A percentile compares a stretch with the other conserved stretches of the same genome.
These are phyloP conservation scores for Hypercompe scribonia DNA, from an alignment of 2,888 invertebrate genomes.

Conservation along the genomic window DNA sequence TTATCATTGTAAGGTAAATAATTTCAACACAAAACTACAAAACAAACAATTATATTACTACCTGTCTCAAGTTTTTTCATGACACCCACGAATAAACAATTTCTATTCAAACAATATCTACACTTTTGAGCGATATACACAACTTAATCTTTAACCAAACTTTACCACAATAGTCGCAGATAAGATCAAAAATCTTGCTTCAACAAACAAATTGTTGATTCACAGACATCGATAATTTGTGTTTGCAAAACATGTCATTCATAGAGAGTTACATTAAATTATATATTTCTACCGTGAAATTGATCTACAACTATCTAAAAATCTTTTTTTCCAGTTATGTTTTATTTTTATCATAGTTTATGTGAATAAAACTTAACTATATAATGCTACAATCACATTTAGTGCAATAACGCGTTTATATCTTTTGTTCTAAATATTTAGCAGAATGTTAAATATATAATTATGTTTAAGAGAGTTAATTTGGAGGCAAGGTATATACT, in stretches of 20 bases:
- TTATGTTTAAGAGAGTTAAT: background rate
- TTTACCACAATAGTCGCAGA: conserved; percentile 72
- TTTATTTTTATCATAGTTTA: background rate
- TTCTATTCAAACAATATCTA: conserved; percentile 54
- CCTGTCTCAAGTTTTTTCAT: conserved; percentile 29
- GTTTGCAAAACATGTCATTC: conserved; percentile 84
- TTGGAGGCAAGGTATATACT: background rate
- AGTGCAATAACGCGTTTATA: conserved; percentile 46
- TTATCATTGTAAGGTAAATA: background rate
- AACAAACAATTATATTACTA: conserved; percentile 35
- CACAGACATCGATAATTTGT: conserved; percentile 67
- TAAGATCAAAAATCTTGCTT: conserved; percentile 79
- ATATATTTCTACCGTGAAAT: conserved; percentile 74
- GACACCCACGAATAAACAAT: conserved; percentile 54
- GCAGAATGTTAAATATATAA: background rate
- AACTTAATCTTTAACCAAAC: conserved; percentile 67
- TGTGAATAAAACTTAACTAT: background rate
- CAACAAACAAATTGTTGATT: conserved; percentile 78
- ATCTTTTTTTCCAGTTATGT: conserved; percentile 14
- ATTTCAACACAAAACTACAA: background rate
- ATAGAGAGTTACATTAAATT: conserved; percentile 64
- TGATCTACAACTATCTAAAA: conserved; percentile 67
- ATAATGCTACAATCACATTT: conserved; percentile 58
- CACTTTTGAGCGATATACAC: conserved; percentile 60
- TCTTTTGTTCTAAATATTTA: background rate